These are phyloP conservation scores for Myotis lucifugus DNA, from an alignment of 2,113 vertebrate genomes.

Conservation along the genomic window DNA sequence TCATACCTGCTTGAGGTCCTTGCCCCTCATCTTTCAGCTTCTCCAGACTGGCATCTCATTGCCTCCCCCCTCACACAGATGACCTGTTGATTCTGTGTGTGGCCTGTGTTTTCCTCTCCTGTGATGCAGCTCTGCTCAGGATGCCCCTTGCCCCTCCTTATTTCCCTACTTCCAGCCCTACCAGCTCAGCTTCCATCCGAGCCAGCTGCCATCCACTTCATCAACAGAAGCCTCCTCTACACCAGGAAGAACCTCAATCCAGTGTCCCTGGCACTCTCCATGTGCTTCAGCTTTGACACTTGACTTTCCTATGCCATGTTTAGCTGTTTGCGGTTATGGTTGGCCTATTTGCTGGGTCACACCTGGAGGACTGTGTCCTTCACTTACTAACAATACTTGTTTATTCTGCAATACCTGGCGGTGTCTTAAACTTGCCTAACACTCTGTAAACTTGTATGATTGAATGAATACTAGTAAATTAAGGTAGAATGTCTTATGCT, in stretches of 20 bases:
- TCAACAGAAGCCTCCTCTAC: neutral
- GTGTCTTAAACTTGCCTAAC: neutral
- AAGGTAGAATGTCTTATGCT: neutral
- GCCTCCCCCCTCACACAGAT: neutral
- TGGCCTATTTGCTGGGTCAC: neutral
- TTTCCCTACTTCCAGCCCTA: neutral
- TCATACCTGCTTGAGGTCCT: neutral
- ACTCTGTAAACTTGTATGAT: neutral
- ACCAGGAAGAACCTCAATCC: neutral
- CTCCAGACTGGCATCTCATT: rapidly evolving
- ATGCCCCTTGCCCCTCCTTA: neutral
- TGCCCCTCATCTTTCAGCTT: neutral
- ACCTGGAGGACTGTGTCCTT: neutral
- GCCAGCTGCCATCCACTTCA: neutral
- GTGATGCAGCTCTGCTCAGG: neutral
- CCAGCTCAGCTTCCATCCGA: neutral
- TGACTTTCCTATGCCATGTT: neutral
- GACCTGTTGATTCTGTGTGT: neutral
- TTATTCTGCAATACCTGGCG: neutral
- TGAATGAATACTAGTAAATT: neutral
- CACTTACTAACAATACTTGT: neutral
- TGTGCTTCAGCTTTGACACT: neutral
- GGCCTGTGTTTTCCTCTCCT: neutral
- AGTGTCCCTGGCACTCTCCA: rapidly evolving
- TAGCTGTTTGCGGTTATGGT: neutral